These are phyloP conservation scores for Euspilapteryx auroguttella DNA, from an alignment of 2,888 invertebrate genomes.

Conservation along the genomic window DNA sequence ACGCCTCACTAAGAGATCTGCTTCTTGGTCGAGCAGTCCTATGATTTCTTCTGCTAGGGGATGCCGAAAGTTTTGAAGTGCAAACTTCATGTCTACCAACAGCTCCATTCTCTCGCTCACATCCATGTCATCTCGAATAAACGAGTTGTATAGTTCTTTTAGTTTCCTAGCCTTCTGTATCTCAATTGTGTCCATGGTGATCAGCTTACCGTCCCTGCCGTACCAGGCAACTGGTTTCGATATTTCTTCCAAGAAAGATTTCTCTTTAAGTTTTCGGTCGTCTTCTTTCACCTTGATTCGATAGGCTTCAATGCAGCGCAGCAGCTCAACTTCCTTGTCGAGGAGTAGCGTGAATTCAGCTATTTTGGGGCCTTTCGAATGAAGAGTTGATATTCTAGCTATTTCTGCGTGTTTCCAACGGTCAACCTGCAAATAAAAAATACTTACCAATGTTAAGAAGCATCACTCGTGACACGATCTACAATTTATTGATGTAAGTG, in stretches of 20 bases:
- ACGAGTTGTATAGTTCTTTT: conserved; percentile 70
- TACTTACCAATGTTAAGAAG: no score
- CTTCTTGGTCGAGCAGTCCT: conserved; percentile 70
- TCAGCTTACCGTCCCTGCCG: conserved; percentile 68
- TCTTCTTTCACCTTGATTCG: conserved; percentile 64
- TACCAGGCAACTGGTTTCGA: conserved; percentile 77
- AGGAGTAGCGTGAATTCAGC: conserved; percentile 71
- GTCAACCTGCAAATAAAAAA: conserved; percentile 47
- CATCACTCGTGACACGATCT: no score
- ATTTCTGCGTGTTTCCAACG: conserved; percentile 68
- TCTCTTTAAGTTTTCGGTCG: conserved; percentile 59
- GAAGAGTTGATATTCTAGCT: conserved; percentile 62
- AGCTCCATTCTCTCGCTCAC: conserved; percentile 71
- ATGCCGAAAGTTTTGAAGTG: conserved; percentile 64
- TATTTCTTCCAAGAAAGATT: conserved; percentile 67
- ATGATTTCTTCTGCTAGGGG: conserved; percentile 60
- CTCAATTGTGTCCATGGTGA: conserved; percentile 81
- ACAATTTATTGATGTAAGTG: no score
- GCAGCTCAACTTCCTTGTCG: conserved; percentile 72
- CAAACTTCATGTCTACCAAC: conserved; percentile 69
- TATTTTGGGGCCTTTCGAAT: conserved; percentile 69
- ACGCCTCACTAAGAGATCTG: conserved; percentile 67
- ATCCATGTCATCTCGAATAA: conserved; percentile 60
- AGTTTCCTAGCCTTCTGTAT: conserved; percentile 78
- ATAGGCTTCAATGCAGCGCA: conserved; percentile 70